A percentile compares a stretch with the other conserved stretches of the same genome.
These are phyloP conservation scores for Tapirus indicus DNA, from an alignment of 2,797 vertebrate species.

Conservation along the genomic window DNA sequence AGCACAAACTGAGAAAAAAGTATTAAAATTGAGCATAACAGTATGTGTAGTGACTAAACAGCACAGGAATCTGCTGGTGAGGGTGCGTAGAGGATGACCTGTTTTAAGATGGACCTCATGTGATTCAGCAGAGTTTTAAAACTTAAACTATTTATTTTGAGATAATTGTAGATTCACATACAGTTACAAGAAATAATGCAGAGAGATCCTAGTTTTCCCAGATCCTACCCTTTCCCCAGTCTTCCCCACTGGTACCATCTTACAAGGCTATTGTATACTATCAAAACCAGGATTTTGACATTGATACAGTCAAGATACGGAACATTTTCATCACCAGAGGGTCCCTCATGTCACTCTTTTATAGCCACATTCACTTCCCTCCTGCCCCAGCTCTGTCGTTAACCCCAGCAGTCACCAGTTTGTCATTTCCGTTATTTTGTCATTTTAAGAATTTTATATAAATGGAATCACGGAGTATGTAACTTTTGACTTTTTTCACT, in stretches of 20 bases:
- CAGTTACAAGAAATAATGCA: not conserved
- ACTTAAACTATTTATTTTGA: constrained; percentile 30
- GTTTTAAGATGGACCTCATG: not conserved
- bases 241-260: not conserved
- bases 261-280: not conserved
- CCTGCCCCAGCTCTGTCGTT: not conserved
- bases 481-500: not conserved
- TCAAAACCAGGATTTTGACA: not conserved
- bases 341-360: not conserved
- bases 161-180: not conserved
- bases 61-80: not conserved
- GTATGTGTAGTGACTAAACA: not conserved
- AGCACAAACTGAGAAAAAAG: not conserved
- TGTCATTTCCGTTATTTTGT: not conserved
- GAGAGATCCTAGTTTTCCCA: not conserved
- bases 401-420: not conserved
- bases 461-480: not conserved
- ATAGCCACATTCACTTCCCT: not conserved
- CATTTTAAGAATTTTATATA: not conserved
- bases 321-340: not conserved
- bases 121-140: not conserved
- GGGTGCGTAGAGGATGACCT: not conserved
- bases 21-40: constrained; percentile 4
- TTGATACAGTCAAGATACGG: not conserved
- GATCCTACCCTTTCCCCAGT: not conserved